Evolutionary conservation across 1,140 invertebrate genomes (phyloP).

Genomic region (Apis dorsata): DNA sequence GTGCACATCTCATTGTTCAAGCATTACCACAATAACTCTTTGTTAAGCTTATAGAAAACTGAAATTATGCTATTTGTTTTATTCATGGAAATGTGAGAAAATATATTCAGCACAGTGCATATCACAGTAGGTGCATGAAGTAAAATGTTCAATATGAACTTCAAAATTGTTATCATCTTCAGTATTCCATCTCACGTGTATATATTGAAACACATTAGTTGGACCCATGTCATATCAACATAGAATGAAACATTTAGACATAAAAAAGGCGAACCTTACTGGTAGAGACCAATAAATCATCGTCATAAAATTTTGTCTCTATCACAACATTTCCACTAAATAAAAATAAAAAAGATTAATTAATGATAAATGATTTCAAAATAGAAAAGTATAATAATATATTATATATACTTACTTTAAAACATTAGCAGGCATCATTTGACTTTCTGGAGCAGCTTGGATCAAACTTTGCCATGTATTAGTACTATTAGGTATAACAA

Average conservation of each 20-base stretch:
- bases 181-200: not conserved
- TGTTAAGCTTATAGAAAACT: not conserved
- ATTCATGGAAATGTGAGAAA: conserved; percentile 18
- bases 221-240: conserved; percentile 46
- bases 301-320: conserved; percentile 99
- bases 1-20: conserved; percentile 23
- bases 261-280: conserved; percentile 98
- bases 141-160: conserved; percentile 35
- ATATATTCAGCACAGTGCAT: conserved; percentile 29
- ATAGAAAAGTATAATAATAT: not conserved
- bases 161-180: conserved; percentile 12
- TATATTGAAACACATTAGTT: conserved; percentile 28
- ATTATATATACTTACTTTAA: conserved; percentile 86
- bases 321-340: conserved; percentile 98
- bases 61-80: conserved; percentile 7
- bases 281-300: conserved; percentile 95
- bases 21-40: conserved; percentile 6
- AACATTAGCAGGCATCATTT: conserved; percentile 99
- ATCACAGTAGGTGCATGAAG: conserved; percentile 37
- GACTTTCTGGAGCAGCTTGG: conserved; percentile 98
- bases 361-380: conserved; percentile 21
- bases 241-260: conserved; percentile 83
- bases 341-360: conserved; percentile 74
- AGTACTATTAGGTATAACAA: conserved; percentile 98
- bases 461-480: conserved; percentile 99